Evolutionary conservation across 2,797 vertebrate genomes (phyloP).

Genomic region (Platalea minor): DNA sequence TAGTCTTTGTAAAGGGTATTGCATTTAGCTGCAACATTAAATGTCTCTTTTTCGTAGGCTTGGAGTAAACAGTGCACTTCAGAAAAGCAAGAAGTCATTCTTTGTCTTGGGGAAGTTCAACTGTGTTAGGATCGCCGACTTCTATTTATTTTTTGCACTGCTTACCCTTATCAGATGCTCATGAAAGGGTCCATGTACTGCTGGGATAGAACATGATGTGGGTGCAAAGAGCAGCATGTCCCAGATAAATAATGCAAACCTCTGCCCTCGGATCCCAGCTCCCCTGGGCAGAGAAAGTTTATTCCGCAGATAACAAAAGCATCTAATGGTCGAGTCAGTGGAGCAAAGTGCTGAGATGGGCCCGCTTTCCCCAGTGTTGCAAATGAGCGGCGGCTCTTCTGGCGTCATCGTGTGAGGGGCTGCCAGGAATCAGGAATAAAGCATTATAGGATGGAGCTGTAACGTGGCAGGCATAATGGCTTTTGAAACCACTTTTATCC

Average conservation of each 20-base stretch:
- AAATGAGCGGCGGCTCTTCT: background rate
- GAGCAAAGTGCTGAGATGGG: background rate
- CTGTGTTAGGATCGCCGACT: background rate
- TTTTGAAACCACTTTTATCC: background rate
- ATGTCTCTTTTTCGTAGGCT: background rate
- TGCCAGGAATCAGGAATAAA: background rate
- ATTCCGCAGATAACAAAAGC: background rate
- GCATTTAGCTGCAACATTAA: background rate
- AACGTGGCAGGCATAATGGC: background rate
- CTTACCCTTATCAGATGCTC: background rate
- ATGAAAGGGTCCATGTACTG: background rate
- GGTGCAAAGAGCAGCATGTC: background rate
- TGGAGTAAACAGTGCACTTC: background rate
- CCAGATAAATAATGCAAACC: background rate
- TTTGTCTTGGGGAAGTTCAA: background rate
- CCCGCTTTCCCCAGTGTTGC: rapidly evolving
- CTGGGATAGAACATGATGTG: background rate
- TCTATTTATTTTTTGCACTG: background rate
- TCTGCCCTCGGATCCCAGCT: background rate
- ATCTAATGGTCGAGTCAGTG: background rate
- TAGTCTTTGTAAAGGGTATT: background rate
- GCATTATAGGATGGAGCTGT: background rate
- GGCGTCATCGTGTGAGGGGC: background rate
- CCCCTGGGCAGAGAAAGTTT: background rate
- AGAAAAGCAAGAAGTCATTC: background rate